Percentiles rank a stretch among this genome's conserved stretches.
Conservation (phyloP, 2,797 vertebrate genomes). For the Molossus molossus region DNA sequence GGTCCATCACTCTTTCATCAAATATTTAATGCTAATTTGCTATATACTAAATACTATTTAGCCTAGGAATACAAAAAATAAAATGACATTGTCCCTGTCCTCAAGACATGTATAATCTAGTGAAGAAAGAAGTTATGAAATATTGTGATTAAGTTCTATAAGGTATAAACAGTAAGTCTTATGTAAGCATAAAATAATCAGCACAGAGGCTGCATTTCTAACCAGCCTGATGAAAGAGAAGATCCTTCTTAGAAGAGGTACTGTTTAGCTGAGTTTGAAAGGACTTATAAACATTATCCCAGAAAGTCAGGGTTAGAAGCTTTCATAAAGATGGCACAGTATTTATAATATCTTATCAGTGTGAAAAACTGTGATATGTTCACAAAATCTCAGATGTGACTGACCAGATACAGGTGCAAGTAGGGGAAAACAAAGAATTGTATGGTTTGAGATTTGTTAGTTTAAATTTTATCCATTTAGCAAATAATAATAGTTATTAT, state of each 20-base stretch:
- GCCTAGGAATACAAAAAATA: neutral
- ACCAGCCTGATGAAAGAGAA: neutral
- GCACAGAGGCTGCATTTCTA: neutral
- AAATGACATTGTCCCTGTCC: neutral
- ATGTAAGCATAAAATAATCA: neutral
- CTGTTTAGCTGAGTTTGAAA: neutral
- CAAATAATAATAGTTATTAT: neutral
- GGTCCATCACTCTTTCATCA: slow-evolving; percentile 13
- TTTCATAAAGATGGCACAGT: neutral
- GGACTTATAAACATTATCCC: neutral
- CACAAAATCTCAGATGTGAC: neutral
- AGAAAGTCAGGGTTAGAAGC: neutral
- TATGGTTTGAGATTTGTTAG: neutral
- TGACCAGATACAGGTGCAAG: neutral
- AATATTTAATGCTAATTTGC: slow-evolving; percentile 26
- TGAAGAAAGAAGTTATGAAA: neutral
- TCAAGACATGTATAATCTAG: neutral
- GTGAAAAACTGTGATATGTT: neutral
- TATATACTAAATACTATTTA: neutral
- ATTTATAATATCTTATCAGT: neutral
- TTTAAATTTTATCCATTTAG: slow-evolving; percentile 16
- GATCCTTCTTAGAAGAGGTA: neutral
- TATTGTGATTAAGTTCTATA: neutral
- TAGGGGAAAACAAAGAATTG: neutral
- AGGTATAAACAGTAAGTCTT: neutral